A percentile compares a stretch with the other conserved stretches of the same genome.
phyloP scores from a whole-genome alignment of 1,140 invertebrate genomes.

The Procambarus clarkii region DNA sequence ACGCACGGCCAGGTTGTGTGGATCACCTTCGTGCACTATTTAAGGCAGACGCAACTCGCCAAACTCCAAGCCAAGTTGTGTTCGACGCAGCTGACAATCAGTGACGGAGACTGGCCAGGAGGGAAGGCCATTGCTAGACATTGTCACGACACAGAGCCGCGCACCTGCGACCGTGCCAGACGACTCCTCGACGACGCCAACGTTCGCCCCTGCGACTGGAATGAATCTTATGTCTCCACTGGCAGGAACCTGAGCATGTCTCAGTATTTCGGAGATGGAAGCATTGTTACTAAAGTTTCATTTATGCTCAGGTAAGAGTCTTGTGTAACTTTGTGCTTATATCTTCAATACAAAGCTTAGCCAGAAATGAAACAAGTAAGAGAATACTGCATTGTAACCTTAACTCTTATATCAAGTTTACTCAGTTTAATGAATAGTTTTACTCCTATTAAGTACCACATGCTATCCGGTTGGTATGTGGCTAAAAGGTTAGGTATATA shows the following conservation, averaged over 20 bases:
- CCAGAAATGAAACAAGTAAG: no score
- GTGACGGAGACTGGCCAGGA: conserved; percentile 75
- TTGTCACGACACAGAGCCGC: conserved; percentile 85
- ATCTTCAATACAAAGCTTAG: no score
- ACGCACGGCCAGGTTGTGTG: conserved; percentile 68
- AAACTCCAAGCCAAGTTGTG: conserved; percentile 76
- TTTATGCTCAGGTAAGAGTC: conserved; percentile 53
- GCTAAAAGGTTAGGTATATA: no score
- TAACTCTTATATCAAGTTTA: no score
- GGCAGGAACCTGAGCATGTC: conserved; percentile 84
- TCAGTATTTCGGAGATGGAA: conserved; percentile 85
- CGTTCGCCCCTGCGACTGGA: conserved; percentile 83
- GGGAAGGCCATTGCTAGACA: conserved; percentile 80
- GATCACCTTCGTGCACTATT: conserved; percentile 74
- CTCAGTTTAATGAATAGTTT: no score
- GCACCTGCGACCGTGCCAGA: conserved; percentile 82
- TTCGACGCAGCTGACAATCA: conserved; percentile 82
- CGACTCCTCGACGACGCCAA: conserved; percentile 81
- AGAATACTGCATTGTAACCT: no score
- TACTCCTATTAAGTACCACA: no score
- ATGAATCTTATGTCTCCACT: conserved; percentile 86
- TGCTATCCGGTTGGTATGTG: no score
- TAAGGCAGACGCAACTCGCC: conserved; percentile 65
- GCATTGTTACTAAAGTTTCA: conserved; percentile 84
- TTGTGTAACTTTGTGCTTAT: no score